phyloP scores from a whole-genome alignment of 2,797 vertebrate genomes.

The Catamblyrhynchus diadema region DNA sequence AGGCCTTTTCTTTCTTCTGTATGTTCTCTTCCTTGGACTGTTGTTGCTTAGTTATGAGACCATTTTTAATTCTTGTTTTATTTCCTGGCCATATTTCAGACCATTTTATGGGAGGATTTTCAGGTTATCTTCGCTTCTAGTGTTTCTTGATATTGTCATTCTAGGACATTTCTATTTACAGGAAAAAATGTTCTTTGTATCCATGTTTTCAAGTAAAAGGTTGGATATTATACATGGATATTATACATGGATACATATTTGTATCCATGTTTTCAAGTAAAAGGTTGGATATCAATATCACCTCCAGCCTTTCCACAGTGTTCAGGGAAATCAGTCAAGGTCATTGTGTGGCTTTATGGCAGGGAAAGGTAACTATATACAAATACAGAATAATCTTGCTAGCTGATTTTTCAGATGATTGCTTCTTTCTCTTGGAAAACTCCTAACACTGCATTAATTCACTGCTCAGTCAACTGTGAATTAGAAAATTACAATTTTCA shows the following conservation, averaged over 20 bases:
- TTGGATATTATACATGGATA: background rate
- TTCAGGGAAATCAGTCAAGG: background rate
- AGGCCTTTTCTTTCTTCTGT: background rate
- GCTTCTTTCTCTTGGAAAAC: constrained; percentile 70
- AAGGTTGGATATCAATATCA: background rate
- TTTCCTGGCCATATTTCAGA: background rate
- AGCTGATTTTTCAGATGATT: constrained; percentile 72
- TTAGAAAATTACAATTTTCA: constrained; percentile 51
- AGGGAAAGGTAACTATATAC: background rate
- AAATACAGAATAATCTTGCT: background rate
- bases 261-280: too few relatives aligned
- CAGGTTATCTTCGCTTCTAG: background rate
- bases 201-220: background rate
- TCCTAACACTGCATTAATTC: constrained; percentile 73
- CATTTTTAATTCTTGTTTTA: background rate
- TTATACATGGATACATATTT: too few relatives aligned
- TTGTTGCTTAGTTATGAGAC: background rate
- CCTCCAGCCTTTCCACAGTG: background rate
- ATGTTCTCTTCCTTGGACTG: background rate
- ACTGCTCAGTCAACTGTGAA: constrained; percentile 63
- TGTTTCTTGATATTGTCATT: background rate
- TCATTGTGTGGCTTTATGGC: background rate
- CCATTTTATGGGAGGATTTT: background rate
- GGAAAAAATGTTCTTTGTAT: background rate
- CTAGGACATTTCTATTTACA: background rate